These are phyloP conservation scores for Aphidius colemani DNA, from an alignment of 2,888 invertebrate genomes.

Conservation along the genomic window DNA sequence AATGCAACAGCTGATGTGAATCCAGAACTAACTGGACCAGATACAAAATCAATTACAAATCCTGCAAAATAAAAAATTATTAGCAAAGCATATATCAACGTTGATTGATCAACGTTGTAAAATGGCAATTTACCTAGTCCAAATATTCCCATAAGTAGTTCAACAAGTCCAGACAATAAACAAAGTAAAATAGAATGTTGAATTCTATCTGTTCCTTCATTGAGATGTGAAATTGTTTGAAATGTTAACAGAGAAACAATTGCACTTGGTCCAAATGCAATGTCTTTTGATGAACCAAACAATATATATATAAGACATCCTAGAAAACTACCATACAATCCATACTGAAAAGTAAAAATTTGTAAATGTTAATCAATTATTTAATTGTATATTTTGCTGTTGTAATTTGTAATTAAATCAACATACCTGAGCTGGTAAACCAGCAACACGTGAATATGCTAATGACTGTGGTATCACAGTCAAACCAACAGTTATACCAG, in stretches of 20 bases:
- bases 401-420: neutral
- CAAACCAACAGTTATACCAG: constrained; percentile 89
- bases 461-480: constrained; percentile 92
- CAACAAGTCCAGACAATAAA: constrained; percentile 75
- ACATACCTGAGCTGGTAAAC: constrained; percentile 71
- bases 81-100: no score
- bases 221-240: constrained; percentile 72
- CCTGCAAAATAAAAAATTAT: constrained; percentile 60
- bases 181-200: constrained; percentile 75
- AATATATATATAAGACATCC: constrained; percentile 89
- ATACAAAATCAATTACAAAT: constrained; percentile 87
- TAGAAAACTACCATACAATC: constrained; percentile 91
- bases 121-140: constrained; percentile 68
- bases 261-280: constrained; percentile 91
- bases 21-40: constrained; percentile 86
- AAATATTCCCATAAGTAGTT: constrained; percentile 80
- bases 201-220: constrained; percentile 60
- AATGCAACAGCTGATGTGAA: constrained; percentile 90
- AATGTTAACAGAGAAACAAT: constrained; percentile 86
- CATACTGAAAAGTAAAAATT: constrained; percentile 68
- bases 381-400: neutral
- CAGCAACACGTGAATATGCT: constrained; percentile 81
- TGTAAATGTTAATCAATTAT: neutral
- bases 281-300: constrained; percentile 90
- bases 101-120: no score